Conservation (phyloP, 2,888 invertebrate species). For the Seira sanloemensis region DNA sequence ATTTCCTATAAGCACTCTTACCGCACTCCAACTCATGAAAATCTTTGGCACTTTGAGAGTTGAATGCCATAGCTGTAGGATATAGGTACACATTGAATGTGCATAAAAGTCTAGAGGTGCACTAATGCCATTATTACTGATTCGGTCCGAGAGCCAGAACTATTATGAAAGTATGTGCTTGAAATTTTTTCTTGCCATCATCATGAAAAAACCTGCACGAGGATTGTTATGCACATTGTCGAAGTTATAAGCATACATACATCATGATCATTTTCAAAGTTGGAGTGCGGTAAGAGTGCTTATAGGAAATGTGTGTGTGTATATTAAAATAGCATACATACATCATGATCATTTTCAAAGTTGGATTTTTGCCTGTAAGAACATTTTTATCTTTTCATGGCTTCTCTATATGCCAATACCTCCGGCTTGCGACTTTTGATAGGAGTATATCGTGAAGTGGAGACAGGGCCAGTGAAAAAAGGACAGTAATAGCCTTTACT, state of each 20-base stretch:
- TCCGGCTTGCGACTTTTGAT: not conserved
- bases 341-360: not conserved
- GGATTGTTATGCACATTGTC: not conserved
- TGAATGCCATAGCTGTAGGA: no score
- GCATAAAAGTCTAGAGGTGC: no score
- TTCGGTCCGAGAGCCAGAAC: not conserved
- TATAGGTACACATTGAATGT: no score
- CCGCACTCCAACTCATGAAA: no score
- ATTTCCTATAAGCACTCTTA: no score
- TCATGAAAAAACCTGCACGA: not conserved
- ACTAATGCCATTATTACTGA: no score
- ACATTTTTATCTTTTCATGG: not conserved
- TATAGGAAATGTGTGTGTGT: no score
- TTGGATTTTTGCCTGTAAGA: not conserved
- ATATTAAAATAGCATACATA: no score
- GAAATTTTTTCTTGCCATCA: not conserved
- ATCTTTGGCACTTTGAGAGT: no score
- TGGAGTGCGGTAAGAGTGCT: no score
- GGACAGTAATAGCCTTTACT: not conserved
- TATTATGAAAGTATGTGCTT: not conserved
- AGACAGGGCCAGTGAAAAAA: not conserved
- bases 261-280: no score
- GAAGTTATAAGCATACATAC: no score
- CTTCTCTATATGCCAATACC: not conserved
- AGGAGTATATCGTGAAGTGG: not conserved